Evolutionary conservation across 2,888 invertebrate species (phyloP).

Genomic region (Phragmatobia fuliginosa): DNA sequence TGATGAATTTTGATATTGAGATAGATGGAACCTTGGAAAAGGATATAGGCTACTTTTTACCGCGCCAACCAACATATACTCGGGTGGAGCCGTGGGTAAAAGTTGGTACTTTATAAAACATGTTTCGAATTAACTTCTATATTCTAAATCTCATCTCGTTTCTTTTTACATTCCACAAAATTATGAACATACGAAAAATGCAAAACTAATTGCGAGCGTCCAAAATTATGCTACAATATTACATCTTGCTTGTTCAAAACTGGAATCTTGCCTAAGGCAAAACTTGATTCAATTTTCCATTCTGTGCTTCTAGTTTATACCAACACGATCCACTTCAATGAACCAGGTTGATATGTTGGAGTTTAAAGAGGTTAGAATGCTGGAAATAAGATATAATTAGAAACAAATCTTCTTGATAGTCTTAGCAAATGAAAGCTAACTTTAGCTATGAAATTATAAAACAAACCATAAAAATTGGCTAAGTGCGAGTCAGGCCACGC

Average conservation of each 20-base stretch:
- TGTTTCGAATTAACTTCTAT: no score
- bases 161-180: background rate
- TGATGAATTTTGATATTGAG: no score
- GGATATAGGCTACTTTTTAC: no score
- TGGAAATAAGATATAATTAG: slow-evolving; percentile 27
- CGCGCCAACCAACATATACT: no score
- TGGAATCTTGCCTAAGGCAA: slow-evolving; percentile 20
- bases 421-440: no score
- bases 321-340: slow-evolving; percentile 25
- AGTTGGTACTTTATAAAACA: no score
- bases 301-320: slow-evolving; percentile 21
- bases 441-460: background rate
- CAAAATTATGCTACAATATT: slow-evolving; percentile 15
- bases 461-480: no score
- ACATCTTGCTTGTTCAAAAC: slow-evolving; percentile 12
- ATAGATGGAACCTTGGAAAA: no score
- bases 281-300: slow-evolving; percentile 38
- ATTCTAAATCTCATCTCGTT: no score
- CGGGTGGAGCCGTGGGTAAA: no score
- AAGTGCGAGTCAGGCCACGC: no score
- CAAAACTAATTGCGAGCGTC: background rate
- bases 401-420: no score
- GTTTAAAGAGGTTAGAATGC: background rate
- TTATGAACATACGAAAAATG: background rate
- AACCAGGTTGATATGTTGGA: slow-evolving; percentile 14